Evolutionary conservation across 2,888 invertebrate species (phyloP).

Genomic region (Ctena decussata): DNA sequence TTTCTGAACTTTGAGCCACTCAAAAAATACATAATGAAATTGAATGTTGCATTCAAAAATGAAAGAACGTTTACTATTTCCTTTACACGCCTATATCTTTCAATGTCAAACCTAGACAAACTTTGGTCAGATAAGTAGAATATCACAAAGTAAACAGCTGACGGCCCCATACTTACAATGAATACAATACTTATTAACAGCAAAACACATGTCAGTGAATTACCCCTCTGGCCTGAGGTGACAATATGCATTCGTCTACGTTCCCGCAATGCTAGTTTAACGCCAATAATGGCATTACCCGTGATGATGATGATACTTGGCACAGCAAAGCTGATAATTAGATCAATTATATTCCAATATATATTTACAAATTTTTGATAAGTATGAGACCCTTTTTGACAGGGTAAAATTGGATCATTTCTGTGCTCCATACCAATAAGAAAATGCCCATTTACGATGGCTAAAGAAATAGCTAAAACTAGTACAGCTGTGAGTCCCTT

Average conservation of each 20-base stretch:
- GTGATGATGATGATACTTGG: slow-evolving; percentile 71
- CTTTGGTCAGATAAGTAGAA: slow-evolving; percentile 34
- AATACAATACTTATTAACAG: slow-evolving; percentile 23
- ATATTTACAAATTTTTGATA: background rate
- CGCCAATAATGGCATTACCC: slow-evolving; percentile 72
- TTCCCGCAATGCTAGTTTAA: slow-evolving; percentile 27
- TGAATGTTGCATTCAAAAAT: background rate
- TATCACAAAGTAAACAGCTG: slow-evolving; percentile 64
- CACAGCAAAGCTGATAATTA: slow-evolving; percentile 65
- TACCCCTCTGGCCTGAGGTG: background rate
- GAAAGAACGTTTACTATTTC: background rate
- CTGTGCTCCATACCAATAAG: background rate
- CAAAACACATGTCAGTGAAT: background rate
- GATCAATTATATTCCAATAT: slow-evolving; percentile 54
- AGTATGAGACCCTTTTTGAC: background rate
- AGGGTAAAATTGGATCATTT: background rate
- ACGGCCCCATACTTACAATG: slow-evolving; percentile 63
- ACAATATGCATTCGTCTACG: background rate
- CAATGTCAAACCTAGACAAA: background rate
- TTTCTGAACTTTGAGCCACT: slow-evolving; percentile 3
- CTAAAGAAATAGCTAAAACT: slow-evolving; percentile 41
- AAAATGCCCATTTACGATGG: background rate
- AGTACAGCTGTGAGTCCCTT: slow-evolving; percentile 44
- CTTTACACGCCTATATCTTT: background rate
- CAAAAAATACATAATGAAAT: background rate